Evolutionary conservation across 2,888 invertebrate genomes (phyloP), one percentile per base, ranked within the genome.

Genomic region (Aphidoletes aphidimyza): DNA sequence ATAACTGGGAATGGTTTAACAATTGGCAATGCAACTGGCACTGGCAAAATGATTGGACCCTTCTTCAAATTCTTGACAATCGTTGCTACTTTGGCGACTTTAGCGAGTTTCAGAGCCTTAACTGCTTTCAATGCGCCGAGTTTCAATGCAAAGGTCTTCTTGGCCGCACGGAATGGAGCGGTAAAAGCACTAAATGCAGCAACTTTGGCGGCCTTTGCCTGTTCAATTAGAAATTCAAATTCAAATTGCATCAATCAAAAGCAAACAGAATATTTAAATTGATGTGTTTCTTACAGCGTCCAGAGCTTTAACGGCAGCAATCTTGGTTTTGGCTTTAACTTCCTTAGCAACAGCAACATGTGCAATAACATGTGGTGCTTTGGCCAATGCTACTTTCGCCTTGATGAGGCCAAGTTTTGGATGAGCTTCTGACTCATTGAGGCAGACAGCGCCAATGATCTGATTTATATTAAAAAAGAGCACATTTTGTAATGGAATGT

Each of bases 301-400:
- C 69, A 69, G 1, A 9, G 84, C 9, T 37, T 84, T 59, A 17
- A 42, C 69, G 9, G 37, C 9, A 1, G 84, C 84, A 17, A 84
- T 54, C n/a, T 36, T 54, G 1, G 37, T 84, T 42, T 84, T 84
- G 3, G 84, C 69, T 69, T 69, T 69, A 26, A 84, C 69, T 26
- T 84, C 84, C 26, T 84, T 84, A 37, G 84, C 84, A n/a, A 84
- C 84, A 11, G 42, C 39, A 37, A 84, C 42, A 2, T 84, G 37
- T 8, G 84, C 84, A 54, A 54, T 54, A 22, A 69, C 69, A 69
- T 84, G 84, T 6, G 84, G 84, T 19, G 69, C 84, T n/a, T 34
- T 54, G 19, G 54, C 59, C 22, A 54, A n/a, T 5, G 54, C 59
- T 22, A 39, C 1, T 84, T 84, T 84, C 0, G 36, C 59, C 34